Evolutionary conservation across 2,113 vertebrate species (phyloP).

Genomic region (Clarias gariepinus): DNA sequence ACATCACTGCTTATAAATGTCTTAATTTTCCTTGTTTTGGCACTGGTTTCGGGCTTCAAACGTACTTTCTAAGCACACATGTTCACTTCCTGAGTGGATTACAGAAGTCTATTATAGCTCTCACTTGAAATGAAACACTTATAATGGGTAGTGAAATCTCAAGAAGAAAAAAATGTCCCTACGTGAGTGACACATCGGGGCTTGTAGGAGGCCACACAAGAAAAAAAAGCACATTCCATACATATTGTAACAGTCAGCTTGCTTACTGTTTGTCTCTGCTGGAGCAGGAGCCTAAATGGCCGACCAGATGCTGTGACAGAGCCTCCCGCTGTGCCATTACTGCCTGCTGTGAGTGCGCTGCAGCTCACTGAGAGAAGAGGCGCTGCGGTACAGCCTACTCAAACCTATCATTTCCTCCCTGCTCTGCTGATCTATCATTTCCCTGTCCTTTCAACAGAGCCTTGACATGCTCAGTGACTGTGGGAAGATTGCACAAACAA

Average conservation of each 20-base stretch:
- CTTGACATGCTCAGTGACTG: constrained; percentile 83
- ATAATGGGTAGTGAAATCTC: constrained; percentile 1
- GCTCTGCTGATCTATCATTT: constrained; percentile 95
- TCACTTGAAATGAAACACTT: constrained; percentile 6
- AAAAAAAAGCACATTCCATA: neutral
- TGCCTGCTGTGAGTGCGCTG: constrained; percentile 37
- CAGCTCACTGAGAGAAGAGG: constrained; percentile 37
- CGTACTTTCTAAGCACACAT: neutral
- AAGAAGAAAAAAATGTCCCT: neutral
- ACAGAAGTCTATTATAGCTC: constrained; percentile 22
- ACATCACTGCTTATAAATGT: neutral
- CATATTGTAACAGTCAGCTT: constrained; percentile 17
- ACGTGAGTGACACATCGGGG: neutral
- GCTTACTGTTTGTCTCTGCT: constrained; percentile 28
- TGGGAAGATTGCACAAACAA: constrained; percentile 76
- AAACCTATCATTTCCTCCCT: constrained; percentile 86
- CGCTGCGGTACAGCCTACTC: constrained; percentile 79
- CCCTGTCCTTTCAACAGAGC: constrained; percentile 85
- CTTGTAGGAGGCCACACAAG: neutral
- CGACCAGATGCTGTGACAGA: constrained; percentile 38
- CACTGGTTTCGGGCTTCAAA: neutral
- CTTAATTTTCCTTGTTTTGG: neutral
- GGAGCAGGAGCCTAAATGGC: constrained; percentile 32
- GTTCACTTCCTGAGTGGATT: neutral
- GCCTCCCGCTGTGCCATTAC: constrained; percentile 42